phyloP scores from a whole-genome alignment of 2,113 vertebrate species.

The Saguinus midas region DNA sequence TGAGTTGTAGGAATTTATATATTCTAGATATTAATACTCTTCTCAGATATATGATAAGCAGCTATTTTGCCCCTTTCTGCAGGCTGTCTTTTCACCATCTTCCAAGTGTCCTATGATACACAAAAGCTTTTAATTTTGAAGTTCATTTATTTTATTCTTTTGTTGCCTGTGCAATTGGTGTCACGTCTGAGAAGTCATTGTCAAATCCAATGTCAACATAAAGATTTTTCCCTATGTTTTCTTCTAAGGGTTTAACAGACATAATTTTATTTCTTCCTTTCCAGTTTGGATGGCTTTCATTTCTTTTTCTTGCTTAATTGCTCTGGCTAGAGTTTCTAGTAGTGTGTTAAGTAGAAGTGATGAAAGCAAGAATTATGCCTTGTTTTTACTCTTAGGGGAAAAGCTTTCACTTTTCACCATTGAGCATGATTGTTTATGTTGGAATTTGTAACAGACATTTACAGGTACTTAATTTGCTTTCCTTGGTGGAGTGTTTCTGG shows the following conservation, averaged over 20 bases:
- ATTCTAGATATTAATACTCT: not conserved
- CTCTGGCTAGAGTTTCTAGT: not conserved
- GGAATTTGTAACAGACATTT: not conserved
- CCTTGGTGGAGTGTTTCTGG: not conserved
- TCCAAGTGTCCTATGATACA: not conserved
- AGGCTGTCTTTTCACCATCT: not conserved
- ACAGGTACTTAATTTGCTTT: not conserved
- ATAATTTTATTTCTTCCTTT: not conserved
- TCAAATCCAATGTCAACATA: not conserved
- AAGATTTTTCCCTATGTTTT: not conserved
- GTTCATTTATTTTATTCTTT: not conserved
- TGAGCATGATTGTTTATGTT: too few relatives aligned
- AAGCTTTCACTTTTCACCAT: not conserved
- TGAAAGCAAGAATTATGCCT: not conserved
- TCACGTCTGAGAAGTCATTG: not conserved
- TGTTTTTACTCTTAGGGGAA: not conserved
- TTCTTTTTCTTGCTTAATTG: not conserved
- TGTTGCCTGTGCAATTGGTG: not conserved
- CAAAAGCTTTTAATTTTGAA: not conserved
- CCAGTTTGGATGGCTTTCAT: not conserved
- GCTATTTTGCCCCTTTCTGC: not conserved
- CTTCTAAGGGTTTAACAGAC: not conserved
- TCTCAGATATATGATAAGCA: not conserved
- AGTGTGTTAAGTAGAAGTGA: not conserved
- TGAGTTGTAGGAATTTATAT: not conserved